Evolutionary conservation across 2,888 invertebrate species (phyloP).

Genomic region (Graphium colonna): DNA sequence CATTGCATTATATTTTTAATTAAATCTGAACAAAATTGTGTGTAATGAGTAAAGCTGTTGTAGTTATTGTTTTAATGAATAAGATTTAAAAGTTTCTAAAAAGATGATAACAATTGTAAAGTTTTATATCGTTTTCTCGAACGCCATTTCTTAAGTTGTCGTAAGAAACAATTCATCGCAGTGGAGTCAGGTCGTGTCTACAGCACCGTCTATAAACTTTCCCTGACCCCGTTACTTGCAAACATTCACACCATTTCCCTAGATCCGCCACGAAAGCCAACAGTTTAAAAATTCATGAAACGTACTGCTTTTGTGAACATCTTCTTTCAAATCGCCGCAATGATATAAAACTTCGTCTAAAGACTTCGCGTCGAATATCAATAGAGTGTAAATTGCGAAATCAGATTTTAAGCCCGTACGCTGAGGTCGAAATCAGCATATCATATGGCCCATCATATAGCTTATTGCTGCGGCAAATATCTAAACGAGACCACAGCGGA

Average conservation of each 20-base stretch:
- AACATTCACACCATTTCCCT: slow-evolving; percentile 57
- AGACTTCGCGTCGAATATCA: slow-evolving; percentile 6
- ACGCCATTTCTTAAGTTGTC: too few species aligned
- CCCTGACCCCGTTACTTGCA: slow-evolving; percentile 63
- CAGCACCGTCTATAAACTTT: slow-evolving; percentile 55
- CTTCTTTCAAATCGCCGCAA: slow-evolving; percentile 30
- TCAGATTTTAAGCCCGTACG: slow-evolving; percentile 4
- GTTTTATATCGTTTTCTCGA: too few species aligned
- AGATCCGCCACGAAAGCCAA: slow-evolving; percentile 53
- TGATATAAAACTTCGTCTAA: slow-evolving; percentile 20
- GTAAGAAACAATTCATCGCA: too few species aligned
- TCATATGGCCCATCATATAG: too few species aligned
- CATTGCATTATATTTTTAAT: too few species aligned
- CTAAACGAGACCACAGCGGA: slow-evolving; percentile 13
- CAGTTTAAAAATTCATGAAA: slow-evolving; percentile 60
- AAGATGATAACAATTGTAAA: too few species aligned
- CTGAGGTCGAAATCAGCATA: slow-evolving; percentile 14
- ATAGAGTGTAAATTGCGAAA: not conserved
- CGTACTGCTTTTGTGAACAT: slow-evolving; percentile 21
- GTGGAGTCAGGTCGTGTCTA: slow-evolving; percentile 30
- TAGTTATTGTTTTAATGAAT: too few species aligned
- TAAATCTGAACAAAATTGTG: too few species aligned
- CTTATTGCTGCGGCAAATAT: too few species aligned
- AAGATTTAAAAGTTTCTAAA: too few species aligned
- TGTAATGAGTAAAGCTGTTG: too few species aligned